These are phyloP conservation scores for Ceramica pisi DNA, from an alignment of 2,888 invertebrate species.

Conservation along the genomic window DNA sequence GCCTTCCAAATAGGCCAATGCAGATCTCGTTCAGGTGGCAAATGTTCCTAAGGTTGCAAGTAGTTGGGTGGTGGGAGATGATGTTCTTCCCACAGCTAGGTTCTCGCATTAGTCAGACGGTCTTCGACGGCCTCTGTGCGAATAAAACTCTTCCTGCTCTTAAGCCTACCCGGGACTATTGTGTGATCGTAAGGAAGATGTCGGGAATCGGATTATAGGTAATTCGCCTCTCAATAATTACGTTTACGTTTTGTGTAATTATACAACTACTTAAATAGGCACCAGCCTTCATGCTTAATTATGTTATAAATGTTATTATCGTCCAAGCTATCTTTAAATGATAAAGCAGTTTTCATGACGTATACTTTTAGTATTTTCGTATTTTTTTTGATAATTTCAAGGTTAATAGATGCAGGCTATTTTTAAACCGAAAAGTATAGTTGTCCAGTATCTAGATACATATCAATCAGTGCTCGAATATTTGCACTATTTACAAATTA, in stretches of 20 bases:
- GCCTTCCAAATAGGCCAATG: too few species aligned
- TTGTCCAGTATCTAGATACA: background rate
- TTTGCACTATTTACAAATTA: background rate
- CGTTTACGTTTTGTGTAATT: conserved; percentile 10
- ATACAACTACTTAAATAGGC: background rate
- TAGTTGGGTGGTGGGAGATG: too few species aligned
- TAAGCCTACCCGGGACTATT: too few species aligned
- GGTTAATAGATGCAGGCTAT: background rate
- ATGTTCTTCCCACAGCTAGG: too few species aligned
- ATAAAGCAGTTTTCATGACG: conserved; percentile 10
- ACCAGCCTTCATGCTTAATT: background rate
- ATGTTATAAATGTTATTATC: conserved; percentile 18
- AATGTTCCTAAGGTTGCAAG: too few species aligned
- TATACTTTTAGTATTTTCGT: conserved; percentile 1
- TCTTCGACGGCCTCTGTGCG: too few species aligned
- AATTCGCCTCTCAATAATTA: background rate
- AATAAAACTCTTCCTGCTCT: too few species aligned
- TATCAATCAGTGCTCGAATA: background rate
- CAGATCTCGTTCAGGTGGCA: too few species aligned
- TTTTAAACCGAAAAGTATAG: background rate
- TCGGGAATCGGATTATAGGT: background rate
- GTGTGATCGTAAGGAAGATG: too few species aligned
- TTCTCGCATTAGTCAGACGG: too few species aligned
- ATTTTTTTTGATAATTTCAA: conserved; percentile 3
- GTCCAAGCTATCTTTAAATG: conserved; percentile 17